Conservation (phyloP, 2,797 vertebrate species). For the Sternarchorhynchus goeldii region DNA sequence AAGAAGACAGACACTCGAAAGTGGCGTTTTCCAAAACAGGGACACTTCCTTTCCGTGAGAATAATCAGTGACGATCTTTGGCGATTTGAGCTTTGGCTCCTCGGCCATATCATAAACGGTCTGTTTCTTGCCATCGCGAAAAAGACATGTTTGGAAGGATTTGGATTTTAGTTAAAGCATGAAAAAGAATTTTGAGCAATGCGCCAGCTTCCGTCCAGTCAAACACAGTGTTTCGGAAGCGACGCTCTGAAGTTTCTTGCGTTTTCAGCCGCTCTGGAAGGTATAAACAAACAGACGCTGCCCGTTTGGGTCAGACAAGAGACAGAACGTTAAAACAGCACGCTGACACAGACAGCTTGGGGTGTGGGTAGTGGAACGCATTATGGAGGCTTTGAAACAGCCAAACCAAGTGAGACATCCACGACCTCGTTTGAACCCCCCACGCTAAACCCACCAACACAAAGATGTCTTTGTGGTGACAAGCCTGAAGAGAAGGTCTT, state of each 20-base stretch:
- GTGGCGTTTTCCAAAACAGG: slow-evolving; percentile 52
- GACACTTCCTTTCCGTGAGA: slow-evolving; percentile 36
- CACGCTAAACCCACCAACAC: slow-evolving; percentile 26
- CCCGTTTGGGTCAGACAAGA: slow-evolving; percentile 5
- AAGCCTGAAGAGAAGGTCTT: slow-evolving; percentile 23
- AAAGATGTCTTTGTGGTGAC: slow-evolving; percentile 40
- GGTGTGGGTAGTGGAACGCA: slow-evolving; percentile 8
- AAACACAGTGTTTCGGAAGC: slow-evolving; percentile 1
- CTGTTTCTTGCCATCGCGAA: slow-evolving; percentile 5
- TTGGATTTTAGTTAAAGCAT: slow-evolving; percentile 20
- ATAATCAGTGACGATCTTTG: slow-evolving; percentile 47
- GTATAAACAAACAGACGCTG: slow-evolving; percentile 30
- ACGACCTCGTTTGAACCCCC: slow-evolving; percentile 27
- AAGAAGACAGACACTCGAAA: slow-evolving; percentile 55
- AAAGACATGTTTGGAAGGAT: slow-evolving; percentile 15
- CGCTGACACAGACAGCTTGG: slow-evolving; percentile 1
- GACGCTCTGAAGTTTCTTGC: slow-evolving; percentile 18
- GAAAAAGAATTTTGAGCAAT: slow-evolving; percentile 37
- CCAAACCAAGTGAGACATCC: slow-evolving; percentile 17
- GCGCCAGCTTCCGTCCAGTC: slow-evolving; percentile 42
- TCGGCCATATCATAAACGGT: slow-evolving; percentile 49
- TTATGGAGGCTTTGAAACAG: slow-evolving; percentile 25
- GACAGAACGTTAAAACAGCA: not conserved
- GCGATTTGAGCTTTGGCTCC: slow-evolving; percentile 29
- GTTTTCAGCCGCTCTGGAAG: slow-evolving; percentile 4